Percentiles rank a stretch among this genome's conserved stretches.
phyloP scores from a whole-genome alignment of 1,140 invertebrate species.

The Nixonia krombeini region DNA sequence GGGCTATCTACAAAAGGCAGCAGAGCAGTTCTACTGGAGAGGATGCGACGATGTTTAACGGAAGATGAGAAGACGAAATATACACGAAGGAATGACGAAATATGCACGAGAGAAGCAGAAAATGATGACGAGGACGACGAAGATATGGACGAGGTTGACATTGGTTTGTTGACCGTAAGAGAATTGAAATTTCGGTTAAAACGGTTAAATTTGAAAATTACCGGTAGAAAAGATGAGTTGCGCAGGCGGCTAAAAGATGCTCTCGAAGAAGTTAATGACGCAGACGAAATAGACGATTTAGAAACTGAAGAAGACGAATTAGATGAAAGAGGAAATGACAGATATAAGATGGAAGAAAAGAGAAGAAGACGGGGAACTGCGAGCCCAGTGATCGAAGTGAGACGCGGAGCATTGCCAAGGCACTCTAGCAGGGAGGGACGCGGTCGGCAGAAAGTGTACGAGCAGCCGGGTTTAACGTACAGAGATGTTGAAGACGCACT shows the following conservation, averaged over 20 bases:
- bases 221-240: neutral
- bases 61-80: neutral
- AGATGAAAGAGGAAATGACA: neutral
- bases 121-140: slow-evolving; percentile 1
- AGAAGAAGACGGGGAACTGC: no score
- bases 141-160: slow-evolving; percentile 5
- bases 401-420: neutral
- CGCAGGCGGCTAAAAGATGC: slow-evolving; percentile 2
- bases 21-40: neutral
- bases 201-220: neutral
- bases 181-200: slow-evolving; percentile 9
- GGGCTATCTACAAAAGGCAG: neutral
- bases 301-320: neutral
- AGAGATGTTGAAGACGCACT: slow-evolving; percentile 42
- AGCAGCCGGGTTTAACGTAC: slow-evolving; percentile 11
- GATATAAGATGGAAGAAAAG: neutral
- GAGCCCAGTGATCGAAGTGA: no score
- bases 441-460: neutral
- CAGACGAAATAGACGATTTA: neutral
- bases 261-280: neutral
- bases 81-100: neutral
- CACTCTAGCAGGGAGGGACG: neutral
- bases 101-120: neutral
- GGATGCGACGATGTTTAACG: neutral
- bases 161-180: slow-evolving; percentile 3